A percentile compares a stretch with the other conserved stretches of the same genome.
phyloP scores from a whole-genome alignment of 2,888 invertebrate species.

The Epirrita christyi region DNA sequence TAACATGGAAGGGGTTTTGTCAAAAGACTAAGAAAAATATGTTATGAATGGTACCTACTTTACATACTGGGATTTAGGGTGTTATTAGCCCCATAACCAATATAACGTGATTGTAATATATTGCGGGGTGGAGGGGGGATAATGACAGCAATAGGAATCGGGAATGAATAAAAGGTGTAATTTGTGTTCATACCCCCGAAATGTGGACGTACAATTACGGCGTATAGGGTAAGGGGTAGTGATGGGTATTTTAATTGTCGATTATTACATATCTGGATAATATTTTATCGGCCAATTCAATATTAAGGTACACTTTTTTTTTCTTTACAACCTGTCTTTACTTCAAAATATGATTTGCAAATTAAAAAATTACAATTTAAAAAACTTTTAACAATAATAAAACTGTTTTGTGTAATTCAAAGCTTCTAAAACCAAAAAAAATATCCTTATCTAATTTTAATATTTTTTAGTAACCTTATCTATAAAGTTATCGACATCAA shows the following conservation, averaged over 20 bases:
- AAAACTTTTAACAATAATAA: too few species aligned
- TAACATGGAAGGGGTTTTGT: not conserved
- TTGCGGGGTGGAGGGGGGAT: slow-evolving; percentile 48
- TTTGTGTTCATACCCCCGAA: slow-evolving; percentile 74
- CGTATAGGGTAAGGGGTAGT: slow-evolving; percentile 45
- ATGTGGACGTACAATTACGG: slow-evolving; percentile 73
- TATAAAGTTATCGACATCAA: slow-evolving; percentile 19
- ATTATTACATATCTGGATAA: too few species aligned
- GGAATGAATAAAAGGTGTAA: slow-evolving; percentile 78
- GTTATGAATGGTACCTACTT: slow-evolving; percentile 9
- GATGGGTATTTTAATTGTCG: too few species aligned
- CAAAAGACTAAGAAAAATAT: not conserved
- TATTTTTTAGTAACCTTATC: too few species aligned
- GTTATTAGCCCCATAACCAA: slow-evolving; percentile 25
- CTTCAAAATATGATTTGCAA: too few species aligned
- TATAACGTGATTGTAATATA: slow-evolving; percentile 29
- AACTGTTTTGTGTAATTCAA: too few species aligned
- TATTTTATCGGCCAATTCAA: too few species aligned
- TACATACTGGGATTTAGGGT: slow-evolving; percentile 14
- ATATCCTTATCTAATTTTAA: too few species aligned
- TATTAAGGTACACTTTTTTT: too few species aligned
- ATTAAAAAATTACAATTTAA: too few species aligned
- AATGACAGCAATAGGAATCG: slow-evolving; percentile 77
- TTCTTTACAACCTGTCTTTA: too few species aligned
- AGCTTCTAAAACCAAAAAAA: too few species aligned